Evolutionary conservation across 2,888 invertebrate species (phyloP), one percentile per base, ranked within the genome.

Genomic region (Catocala fraxini): DNA sequence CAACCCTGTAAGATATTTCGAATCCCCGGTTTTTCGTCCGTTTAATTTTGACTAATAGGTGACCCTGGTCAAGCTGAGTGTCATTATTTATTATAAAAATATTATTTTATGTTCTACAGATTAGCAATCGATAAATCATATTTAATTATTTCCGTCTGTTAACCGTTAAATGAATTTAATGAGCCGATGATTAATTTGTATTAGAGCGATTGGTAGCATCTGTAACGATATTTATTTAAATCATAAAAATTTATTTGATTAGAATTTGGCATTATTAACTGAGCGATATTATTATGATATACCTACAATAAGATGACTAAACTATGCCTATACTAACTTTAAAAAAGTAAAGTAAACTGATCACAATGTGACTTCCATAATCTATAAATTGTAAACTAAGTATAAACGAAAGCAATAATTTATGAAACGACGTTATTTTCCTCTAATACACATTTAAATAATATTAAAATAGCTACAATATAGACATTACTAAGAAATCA

Each of bases 11-110:
- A 58, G 49, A 67, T 65, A 61, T 61, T 67, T 66, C 68, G 70
- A 71, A 64, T 63, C 59, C 68, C 67, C 68, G 70, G 71, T 70
- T 74, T 69, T 67, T 74, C 66, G 70, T 74, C 81, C 76, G 73
- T 74, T 82, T 84, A 79, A 78, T 75, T 79, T 75, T 82, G 81
- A 82, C 79, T 84, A 80, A 82, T 78, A 71, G 70, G 70, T 68
- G 64, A 72, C 73, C 45, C 64, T 74, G 63, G 65, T 62, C 60
- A 43, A 65, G 63, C 59, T 60, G 63, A 59, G 60, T 66, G 51
- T 57, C 58, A 67, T 74, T 68, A 67, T 74, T 79, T 77, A 74
- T 70, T 62, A 65, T 65, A 66, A 60, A 58, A 70, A 76, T 68
- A 71, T 65, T 63, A 72, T 75, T 70, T 71, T 66, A 79, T 68